Conservation (phyloP, 2,113 vertebrate genomes). For the Chaetorhynchus papuensis region DNA sequence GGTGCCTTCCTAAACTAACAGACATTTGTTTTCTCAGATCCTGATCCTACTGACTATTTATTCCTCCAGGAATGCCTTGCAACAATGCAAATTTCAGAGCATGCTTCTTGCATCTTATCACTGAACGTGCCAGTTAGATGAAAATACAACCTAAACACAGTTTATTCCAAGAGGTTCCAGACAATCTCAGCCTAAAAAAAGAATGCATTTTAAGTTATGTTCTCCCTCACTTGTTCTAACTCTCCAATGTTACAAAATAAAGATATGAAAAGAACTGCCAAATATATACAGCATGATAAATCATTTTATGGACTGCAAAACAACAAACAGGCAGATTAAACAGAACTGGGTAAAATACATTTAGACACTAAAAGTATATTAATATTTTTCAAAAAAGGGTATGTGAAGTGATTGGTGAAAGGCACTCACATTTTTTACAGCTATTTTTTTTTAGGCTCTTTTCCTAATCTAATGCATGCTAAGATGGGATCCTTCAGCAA, state of each 20-base stretch:
- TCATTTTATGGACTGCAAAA: not conserved
- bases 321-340: not conserved
- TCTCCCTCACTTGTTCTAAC: not conserved
- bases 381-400: not conserved
- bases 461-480: not conserved
- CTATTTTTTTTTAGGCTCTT: not conserved
- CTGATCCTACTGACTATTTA: not conserved
- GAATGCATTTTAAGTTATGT: not conserved
- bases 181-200: not conserved
- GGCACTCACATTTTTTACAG: not conserved
- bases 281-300: not conserved
- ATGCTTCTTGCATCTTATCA: not conserved
- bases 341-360: not conserved
- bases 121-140: not conserved
- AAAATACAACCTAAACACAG: not conserved
- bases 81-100: not conserved
- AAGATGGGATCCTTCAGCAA: not conserved
- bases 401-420: not conserved
- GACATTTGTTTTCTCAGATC: not conserved
- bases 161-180: not conserved
- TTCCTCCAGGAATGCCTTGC: not conserved
- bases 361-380: not conserved
- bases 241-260: not conserved
- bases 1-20: not conserved
- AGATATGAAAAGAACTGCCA: not conserved